Evolutionary conservation across 2,888 invertebrate genomes (phyloP).

Genomic region (Drosophila glabriapex): DNA sequence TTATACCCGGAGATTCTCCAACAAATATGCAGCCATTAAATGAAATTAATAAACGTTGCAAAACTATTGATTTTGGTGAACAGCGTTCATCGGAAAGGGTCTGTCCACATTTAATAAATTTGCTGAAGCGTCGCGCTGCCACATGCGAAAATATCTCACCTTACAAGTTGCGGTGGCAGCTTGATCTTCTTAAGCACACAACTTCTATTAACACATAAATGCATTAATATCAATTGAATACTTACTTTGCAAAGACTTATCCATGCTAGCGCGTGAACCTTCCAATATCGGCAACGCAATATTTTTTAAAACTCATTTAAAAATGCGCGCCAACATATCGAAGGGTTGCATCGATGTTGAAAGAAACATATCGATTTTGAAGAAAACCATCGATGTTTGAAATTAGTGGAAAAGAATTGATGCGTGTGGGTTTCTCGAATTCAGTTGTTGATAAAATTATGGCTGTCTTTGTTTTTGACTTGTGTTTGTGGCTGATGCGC

Average conservation of each 20-base stretch:
- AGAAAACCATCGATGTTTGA: neutral
- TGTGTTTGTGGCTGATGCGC: slow-evolving; percentile 25
- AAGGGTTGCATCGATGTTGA: neutral
- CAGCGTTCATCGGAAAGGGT: too few species aligned
- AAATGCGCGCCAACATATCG: neutral
- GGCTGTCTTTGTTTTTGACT: slow-evolving; percentile 10
- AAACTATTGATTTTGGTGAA: too few species aligned
- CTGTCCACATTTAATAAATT: too few species aligned
- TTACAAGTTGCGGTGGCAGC: too few species aligned
- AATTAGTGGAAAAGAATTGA: neutral
- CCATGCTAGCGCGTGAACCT: neutral
- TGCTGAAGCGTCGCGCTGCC: too few species aligned
- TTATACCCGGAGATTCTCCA: neutral
- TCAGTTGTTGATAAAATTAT: slow-evolving; percentile 29
- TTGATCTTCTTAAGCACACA: neutral
- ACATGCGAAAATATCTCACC: too few species aligned
- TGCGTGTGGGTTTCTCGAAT: neutral
- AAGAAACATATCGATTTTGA: neutral
- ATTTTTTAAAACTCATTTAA: neutral
- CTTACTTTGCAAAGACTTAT: neutral
- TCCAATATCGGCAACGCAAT: neutral
- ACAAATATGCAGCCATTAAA: neutral
- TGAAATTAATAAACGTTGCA: neutral
- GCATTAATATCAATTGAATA: too few species aligned
- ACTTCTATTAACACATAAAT: neutral